Percentiles rank a stretch among this genome's conserved stretches.
Evolutionary conservation across 2,113 vertebrate species (phyloP).

Genomic region (Gymnobelideus leadbeateri): DNA sequence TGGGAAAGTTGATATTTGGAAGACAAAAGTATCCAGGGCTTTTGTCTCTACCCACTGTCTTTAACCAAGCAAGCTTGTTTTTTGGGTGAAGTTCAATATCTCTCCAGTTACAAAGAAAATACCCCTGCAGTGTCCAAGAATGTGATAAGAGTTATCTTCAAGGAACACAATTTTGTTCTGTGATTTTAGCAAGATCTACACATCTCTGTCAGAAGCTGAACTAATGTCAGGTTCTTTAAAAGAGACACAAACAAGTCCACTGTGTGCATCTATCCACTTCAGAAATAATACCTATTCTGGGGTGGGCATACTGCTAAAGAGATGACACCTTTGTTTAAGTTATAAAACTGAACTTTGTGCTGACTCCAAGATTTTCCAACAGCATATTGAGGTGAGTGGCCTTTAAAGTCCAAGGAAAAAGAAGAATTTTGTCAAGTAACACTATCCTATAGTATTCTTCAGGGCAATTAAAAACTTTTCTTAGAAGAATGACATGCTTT

Average conservation of each 20-base stretch:
- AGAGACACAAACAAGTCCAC: constrained; percentile 53
- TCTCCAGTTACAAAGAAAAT: constrained; percentile 56
- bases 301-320: not conserved
- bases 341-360: constrained; percentile 26
- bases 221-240: constrained; percentile 43
- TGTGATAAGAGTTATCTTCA: constrained; percentile 67
- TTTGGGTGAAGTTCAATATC: constrained; percentile 16
- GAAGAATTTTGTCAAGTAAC: constrained; percentile 49
- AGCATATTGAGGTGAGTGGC: constrained; percentile 2
- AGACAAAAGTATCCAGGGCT: not conserved
- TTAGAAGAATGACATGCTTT: not conserved
- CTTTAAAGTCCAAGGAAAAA: constrained; percentile 13
- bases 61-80: constrained; percentile 31
- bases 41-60: constrained; percentile 19
- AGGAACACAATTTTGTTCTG: constrained; percentile 60
- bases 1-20: not conserved
- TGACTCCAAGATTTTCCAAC: not conserved
- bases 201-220: constrained; percentile 65
- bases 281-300: constrained; percentile 8
- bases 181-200: constrained; percentile 64
- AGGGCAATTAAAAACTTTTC: constrained; percentile 26
- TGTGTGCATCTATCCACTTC: constrained; percentile 21
- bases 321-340: not conserved
- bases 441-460: constrained; percentile 19
- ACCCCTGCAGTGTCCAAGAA: constrained; percentile 25